These are phyloP conservation scores for Holothuria leucospilota DNA, from an alignment of 53 echinoderm and acorn worm genomes.

Conservation along the genomic window DNA sequence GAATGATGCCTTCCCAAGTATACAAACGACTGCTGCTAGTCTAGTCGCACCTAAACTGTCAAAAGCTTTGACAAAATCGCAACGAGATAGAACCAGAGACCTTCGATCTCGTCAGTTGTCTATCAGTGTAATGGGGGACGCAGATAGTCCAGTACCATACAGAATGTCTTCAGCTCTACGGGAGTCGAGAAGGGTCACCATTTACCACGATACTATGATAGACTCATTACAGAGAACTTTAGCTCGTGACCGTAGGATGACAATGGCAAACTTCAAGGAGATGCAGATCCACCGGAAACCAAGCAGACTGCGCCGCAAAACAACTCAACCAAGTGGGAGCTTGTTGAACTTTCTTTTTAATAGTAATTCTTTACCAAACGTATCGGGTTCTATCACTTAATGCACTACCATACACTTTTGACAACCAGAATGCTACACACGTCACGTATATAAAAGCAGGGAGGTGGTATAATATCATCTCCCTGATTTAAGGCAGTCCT, in stretches of 20 bases:
- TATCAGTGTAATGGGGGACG: constrained; percentile 33
- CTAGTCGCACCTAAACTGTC: constrained; percentile 86
- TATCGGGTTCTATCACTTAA: too few relatives aligned
- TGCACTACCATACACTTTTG: too few relatives aligned
- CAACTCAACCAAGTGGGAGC: neutral
- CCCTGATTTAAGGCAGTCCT: too few relatives aligned
- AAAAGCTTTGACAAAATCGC: constrained; percentile 51
- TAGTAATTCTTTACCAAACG: too few relatives aligned
- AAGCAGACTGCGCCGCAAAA: constrained; percentile 14
- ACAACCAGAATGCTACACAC: too few relatives aligned
- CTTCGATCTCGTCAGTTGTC: neutral
- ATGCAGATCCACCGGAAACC: neutral
- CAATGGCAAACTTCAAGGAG: constrained; percentile 54
- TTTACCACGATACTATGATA: constrained; percentile 59
- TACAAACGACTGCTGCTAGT: constrained; percentile 80
- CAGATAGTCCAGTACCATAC: constrained; percentile 58
- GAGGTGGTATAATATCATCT: too few relatives aligned
- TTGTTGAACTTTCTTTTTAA: constrained; percentile 1
- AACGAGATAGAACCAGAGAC: constrained; percentile 11
- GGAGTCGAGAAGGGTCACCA: constrained; percentile 53
- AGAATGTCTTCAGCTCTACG: constrained; percentile 63
- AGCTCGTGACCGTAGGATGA: constrained; percentile 65
- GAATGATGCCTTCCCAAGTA: constrained; percentile 81
- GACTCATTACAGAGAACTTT: constrained; percentile 58
- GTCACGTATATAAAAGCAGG: too few relatives aligned